These are phyloP conservation scores for Salminus brasiliensis DNA, from an alignment of 2,113 vertebrate species.

Conservation along the genomic window DNA sequence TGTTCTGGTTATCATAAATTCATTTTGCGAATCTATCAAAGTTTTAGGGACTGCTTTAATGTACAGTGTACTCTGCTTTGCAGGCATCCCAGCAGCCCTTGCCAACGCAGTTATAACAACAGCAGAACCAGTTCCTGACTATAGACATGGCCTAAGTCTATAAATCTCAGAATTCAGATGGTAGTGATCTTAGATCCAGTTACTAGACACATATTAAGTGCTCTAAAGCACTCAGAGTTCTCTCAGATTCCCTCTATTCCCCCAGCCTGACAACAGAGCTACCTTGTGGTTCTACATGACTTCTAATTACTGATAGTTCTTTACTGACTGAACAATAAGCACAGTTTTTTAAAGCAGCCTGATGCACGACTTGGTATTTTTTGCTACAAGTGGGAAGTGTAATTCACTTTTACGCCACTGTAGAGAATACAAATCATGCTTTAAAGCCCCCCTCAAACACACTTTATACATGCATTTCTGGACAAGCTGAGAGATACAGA, in stretches of 20 bases:
- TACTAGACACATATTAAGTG: neutral
- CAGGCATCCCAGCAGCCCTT: neutral
- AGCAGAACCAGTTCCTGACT: neutral
- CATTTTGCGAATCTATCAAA: neutral
- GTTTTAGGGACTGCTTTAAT: neutral
- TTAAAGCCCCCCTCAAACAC: too few relatives aligned
- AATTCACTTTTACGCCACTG: too few relatives aligned
- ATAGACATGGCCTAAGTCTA: neutral
- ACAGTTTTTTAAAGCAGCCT: neutral
- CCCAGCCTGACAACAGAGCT: neutral
- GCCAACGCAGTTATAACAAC: constrained; percentile 22
- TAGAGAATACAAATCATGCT: too few relatives aligned
- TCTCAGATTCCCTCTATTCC: too few relatives aligned
- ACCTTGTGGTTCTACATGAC: neutral
- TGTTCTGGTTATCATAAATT: neutral
- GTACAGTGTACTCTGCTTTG: neutral
- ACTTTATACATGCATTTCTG: too few relatives aligned
- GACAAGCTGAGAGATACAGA: too few relatives aligned
- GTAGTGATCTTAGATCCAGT: neutral
- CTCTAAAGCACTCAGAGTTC: neutral
- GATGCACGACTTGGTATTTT: neutral
- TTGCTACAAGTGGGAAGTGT: too few relatives aligned
- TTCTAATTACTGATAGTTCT: constrained; percentile 3
- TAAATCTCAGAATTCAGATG: neutral
- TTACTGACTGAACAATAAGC: neutral